Conservation (phyloP, 2,888 invertebrate genomes). For the Dysmachus trigonus region DNA sequence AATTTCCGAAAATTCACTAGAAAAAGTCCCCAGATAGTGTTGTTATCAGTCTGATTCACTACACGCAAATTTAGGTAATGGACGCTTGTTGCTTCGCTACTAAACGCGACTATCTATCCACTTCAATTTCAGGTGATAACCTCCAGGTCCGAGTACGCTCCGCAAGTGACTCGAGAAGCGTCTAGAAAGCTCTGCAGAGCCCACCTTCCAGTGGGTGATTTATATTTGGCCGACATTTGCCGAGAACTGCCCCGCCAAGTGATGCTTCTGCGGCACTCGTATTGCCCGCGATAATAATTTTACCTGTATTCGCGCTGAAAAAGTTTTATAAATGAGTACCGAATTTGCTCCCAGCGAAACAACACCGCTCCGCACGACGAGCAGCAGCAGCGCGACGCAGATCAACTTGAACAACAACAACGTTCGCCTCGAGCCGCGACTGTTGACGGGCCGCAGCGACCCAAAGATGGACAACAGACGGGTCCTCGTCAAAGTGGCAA, state of each 20-base stretch:
- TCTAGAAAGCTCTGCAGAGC: neutral
- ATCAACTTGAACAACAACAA: conserved; percentile 40
- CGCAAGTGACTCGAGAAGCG: neutral
- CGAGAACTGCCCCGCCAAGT: neutral
- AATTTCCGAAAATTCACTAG: neutral
- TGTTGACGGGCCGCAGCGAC: neutral
- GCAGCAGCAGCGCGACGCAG: conserved; percentile 44
- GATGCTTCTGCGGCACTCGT: neutral
- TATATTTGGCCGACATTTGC: neutral
- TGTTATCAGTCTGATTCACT: neutral
- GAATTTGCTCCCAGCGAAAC: conserved; percentile 61
- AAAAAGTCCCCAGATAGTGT: neutral
- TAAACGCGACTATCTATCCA: neutral
- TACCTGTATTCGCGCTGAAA: neutral
- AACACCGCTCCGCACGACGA: conserved; percentile 63
- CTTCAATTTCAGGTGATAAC: neutral
- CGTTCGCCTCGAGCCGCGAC: neutral
- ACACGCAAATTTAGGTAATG: neutral
- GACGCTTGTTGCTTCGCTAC: neutral
- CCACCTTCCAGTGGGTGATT: neutral
- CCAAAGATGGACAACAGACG: conserved; percentile 50
- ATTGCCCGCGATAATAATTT: neutral
- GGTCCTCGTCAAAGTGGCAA: conserved; percentile 71
- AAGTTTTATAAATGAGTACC: conserved; percentile 60
- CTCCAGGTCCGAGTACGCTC: neutral